Evolutionary conservation across 2,113 vertebrate species (phyloP), one percentile per base, ranked within the genome.

Genomic region (Atrichornis clamosus): DNA sequence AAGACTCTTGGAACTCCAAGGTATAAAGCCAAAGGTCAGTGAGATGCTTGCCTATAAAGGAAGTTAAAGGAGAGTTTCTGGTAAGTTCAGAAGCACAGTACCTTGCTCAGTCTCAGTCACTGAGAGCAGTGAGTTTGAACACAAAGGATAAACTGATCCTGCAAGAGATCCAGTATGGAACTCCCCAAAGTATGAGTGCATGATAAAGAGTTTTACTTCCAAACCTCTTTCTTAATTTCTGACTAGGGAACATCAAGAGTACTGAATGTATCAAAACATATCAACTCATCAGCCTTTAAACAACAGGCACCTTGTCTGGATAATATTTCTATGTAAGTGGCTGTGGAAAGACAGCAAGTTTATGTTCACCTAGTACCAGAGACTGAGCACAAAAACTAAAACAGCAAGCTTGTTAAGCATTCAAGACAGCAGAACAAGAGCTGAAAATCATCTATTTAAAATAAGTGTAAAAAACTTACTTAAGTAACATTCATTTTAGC

Each of bases 1-100:
- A 97, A 96, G 72, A 94, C 86, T 96, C 96, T 96, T 95, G 93
- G 84, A 96, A 95, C 70, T 94, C 91, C 93, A 96, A 95, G 89
- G 84, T 96, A 95, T 93, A 97, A 97, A 97, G 88, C 86, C 95
- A 96, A 95, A 92, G 93, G 93, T 95, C 96, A 96, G 83, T 92
- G 91, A 96, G 91, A 95, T 93, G 87, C 87, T 97, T 95, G 95
- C 92, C 95, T 96, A 96, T 92, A 96, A 96, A 92, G 95, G 96
- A 97, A 97, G 95, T 97, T 97, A 96, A 87, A 97, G 87, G 91
- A 90, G 93, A 96, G 92, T 96, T 96, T 96, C 95, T 78, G 95
- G 85, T 96, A 94, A 96, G 93, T 96, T 95, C 72, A 95, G 95
- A 91, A 97, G 92, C 76, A 96, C 56, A 88, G 90, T n/a, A 95